Conservation (phyloP, 2,888 invertebrate species). For the Azorinus chamasolen region DNA sequence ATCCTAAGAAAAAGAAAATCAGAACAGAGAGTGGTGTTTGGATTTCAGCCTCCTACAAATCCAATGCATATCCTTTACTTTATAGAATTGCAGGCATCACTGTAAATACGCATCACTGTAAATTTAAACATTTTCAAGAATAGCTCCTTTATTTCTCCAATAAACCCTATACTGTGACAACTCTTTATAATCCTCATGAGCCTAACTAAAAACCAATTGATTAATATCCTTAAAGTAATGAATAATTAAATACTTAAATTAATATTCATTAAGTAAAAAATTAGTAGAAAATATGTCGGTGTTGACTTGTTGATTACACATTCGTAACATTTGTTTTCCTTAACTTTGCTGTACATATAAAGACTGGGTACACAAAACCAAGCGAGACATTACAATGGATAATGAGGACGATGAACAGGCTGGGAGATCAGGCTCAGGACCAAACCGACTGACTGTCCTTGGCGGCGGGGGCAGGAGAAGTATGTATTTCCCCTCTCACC, state of each 20-base stretch:
- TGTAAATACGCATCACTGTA: neutral
- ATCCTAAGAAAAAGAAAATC: slow-evolving; percentile 91
- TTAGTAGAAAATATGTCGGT: too few species aligned
- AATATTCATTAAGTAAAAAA: too few species aligned
- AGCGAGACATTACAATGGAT: slow-evolving; percentile 72
- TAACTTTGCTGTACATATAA: slow-evolving; percentile 89
- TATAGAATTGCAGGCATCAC: neutral
- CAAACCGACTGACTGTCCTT: slow-evolving; percentile 31
- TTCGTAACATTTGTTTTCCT: too few species aligned
- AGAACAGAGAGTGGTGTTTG: slow-evolving; percentile 98
- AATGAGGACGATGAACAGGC: slow-evolving; percentile 73
- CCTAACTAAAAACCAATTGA: too few species aligned
- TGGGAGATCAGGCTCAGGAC: slow-evolving; percentile 16
- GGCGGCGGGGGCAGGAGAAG: slow-evolving; percentile 32
- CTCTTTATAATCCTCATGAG: too few species aligned
- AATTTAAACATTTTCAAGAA: too few species aligned
- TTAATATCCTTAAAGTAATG: too few species aligned
- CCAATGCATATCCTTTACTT: slow-evolving; percentile 89
- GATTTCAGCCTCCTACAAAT: slow-evolving; percentile 97
- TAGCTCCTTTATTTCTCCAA: too few species aligned
- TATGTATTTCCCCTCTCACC: slow-evolving; percentile 5
- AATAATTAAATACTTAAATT: neutral
- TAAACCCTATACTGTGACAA: too few species aligned
- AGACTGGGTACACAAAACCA: slow-evolving; percentile 93
- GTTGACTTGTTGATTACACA: too few species aligned